These are phyloP conservation scores for Silurus meridionalis DNA, from an alignment of 2,113 vertebrate genomes.

Conservation along the genomic window DNA sequence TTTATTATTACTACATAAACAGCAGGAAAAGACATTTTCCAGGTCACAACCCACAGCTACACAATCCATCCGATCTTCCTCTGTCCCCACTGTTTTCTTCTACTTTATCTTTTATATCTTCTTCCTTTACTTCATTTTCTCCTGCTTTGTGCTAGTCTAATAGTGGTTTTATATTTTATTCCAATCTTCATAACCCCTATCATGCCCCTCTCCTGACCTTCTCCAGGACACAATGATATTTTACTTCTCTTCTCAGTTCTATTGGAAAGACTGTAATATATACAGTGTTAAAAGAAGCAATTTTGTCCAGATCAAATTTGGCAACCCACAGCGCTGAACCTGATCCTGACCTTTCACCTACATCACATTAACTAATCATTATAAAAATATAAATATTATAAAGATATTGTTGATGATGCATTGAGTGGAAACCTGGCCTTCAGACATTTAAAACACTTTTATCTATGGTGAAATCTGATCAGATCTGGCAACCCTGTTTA, in stretches of 20 bases:
- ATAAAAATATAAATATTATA: neutral
- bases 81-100: neutral
- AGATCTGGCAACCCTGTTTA: neutral
- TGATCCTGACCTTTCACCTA: neutral
- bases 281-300: too few species aligned
- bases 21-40: slow-evolving; percentile 15
- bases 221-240: too few species aligned
- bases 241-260: too few species aligned
- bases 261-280: too few species aligned
- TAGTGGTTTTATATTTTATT: neutral
- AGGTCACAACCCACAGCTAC: slow-evolving; percentile 15
- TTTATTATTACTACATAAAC: slow-evolving; percentile 57
- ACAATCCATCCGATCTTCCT: neutral
- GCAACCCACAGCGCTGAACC: neutral
- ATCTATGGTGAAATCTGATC: neutral
- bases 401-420: too few species aligned
- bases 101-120: neutral
- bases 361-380: neutral
- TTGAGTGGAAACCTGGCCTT: neutral
- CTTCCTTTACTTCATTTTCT: neutral
- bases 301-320: neutral
- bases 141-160: neutral
- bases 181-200: neutral
- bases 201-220: too few species aligned
- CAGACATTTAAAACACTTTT: neutral